Base-by-base conservation (phyloP, 2,797 vertebrate species). In the Epinephelus coioides region DNA sequence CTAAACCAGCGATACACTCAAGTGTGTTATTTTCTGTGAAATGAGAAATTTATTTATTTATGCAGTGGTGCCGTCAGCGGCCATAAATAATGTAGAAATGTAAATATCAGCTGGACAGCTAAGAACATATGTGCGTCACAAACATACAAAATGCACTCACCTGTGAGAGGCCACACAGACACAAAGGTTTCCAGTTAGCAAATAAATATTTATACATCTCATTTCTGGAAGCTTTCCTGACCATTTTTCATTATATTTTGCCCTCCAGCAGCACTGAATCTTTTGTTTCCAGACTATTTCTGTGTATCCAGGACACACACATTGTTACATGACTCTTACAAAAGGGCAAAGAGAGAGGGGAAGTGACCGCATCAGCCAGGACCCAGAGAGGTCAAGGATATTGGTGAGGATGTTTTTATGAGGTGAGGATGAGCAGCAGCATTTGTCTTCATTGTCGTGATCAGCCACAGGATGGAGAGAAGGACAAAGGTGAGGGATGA, bases 401-500 rank as follows among this genome's bases (percentile, higher is more conserved):
- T 46, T 1, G 0, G 38, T 14, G 56, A 43, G 53, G 38, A 12
- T 34, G 40, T 66, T 79, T 73, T 67, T 23, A 61, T 17, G 47
- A 66, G 57, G 38, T 4, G 77, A 75, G 53, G 69, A 76, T 7
- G 70, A 82, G 54, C 63, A 18, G 55, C 46, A 25, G 63, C 60
- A 49, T 85, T 68, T 23, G 44, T 83, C 82, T 77, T 69, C 50
- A 73, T 76, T 1, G 5, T 25, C 0, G 7, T 23, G 54, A 78
- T 79, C 38, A 56, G 57, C 19, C 0, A 0, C 55, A 7, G 71
- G 53, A 81, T 51, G 50, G 10, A 72, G 43, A 54, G 43, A 56
- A 73, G 72, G 63, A 70, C 69, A 77, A 27, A 76, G 50, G 73
- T 69, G 60, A 60, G 54, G 38, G 40, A 63, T 82, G 76, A 89